Conservation (phyloP, 2,113 vertebrate genomes). For the Cranoglanis bouderius region DNA sequence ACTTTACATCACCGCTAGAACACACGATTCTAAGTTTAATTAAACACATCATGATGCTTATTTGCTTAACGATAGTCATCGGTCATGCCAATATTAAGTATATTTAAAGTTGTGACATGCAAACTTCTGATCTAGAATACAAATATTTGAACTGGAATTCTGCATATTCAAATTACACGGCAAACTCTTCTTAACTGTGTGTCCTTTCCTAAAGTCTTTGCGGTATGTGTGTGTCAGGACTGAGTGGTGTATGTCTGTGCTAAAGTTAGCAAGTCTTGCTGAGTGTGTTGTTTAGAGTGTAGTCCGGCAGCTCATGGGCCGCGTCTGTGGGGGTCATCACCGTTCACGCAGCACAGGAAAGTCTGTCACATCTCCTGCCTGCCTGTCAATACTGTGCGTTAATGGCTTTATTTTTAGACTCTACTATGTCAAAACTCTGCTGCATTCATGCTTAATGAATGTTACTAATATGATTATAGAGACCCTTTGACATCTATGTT, state of each 20-base stretch:
- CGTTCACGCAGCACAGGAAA: slow-evolving; percentile 74
- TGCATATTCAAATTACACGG: background rate
- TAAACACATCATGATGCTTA: background rate
- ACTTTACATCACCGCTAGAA: background rate
- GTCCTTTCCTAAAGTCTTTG: background rate
- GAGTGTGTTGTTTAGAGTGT: slow-evolving; percentile 9
- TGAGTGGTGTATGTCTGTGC: background rate
- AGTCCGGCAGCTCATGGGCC: slow-evolving; percentile 5
- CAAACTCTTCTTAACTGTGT: background rate
- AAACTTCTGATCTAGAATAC: background rate
- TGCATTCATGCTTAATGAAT: slow-evolving; percentile 27
- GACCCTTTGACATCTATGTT: background rate
- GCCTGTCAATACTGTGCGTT: slow-evolving; percentile 73
- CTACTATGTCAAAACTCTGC: slow-evolving; percentile 40
- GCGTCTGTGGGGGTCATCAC: slow-evolving; percentile 55
- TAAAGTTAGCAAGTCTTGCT: slow-evolving; percentile 16
- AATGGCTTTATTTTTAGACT: slow-evolving; percentile 77
- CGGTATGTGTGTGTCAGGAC: background rate
- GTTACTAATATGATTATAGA: background rate
- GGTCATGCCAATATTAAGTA: background rate
- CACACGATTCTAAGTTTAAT: slow-evolving; percentile 13
- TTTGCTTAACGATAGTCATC: slow-evolving; percentile 28
- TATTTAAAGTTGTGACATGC: background rate
- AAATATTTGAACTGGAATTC: slow-evolving; percentile 32
- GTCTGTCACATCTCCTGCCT: slow-evolving; percentile 70